Conservation (phyloP, 1,140 invertebrate genomes). For the Venturia canescens region DNA sequence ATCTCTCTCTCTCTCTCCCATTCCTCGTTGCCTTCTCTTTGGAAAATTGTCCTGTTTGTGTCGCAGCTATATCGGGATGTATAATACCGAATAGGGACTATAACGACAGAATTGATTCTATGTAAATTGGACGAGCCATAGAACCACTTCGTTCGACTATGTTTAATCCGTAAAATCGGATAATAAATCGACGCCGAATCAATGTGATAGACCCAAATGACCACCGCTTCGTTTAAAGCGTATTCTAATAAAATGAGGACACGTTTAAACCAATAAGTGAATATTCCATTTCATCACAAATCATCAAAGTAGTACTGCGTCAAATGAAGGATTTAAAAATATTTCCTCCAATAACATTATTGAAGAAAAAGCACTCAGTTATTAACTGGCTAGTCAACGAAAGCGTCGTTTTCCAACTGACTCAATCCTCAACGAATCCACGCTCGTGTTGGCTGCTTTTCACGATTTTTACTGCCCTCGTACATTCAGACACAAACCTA, state of each 20-base stretch:
- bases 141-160: neutral
- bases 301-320: too few relatives aligned
- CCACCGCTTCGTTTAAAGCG: neutral
- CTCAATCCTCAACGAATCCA: too few relatives aligned
- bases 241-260: neutral
- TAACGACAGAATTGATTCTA: constrained; percentile 25
- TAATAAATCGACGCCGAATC: neutral
- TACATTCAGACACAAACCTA: too few relatives aligned
- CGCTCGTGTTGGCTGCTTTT: too few relatives aligned
- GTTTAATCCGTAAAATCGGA: constrained; percentile 24
- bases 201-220: neutral
- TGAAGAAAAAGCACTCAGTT: too few relatives aligned
- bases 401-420: too few relatives aligned
- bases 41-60: constrained; percentile 3
- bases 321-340: too few relatives aligned
- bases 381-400: too few relatives aligned
- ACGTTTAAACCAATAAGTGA: neutral
- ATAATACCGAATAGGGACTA: constrained; percentile 10
- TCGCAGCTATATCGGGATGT: constrained; percentile 6
- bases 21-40: neutral
- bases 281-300: too few relatives aligned
- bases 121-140: constrained; percentile 7
- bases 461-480: too few relatives aligned
- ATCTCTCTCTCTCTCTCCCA: neutral
- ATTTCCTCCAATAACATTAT: too few relatives aligned